Conservation (phyloP, 2,113 vertebrate genomes). For the Peromyscus maniculatus region DNA sequence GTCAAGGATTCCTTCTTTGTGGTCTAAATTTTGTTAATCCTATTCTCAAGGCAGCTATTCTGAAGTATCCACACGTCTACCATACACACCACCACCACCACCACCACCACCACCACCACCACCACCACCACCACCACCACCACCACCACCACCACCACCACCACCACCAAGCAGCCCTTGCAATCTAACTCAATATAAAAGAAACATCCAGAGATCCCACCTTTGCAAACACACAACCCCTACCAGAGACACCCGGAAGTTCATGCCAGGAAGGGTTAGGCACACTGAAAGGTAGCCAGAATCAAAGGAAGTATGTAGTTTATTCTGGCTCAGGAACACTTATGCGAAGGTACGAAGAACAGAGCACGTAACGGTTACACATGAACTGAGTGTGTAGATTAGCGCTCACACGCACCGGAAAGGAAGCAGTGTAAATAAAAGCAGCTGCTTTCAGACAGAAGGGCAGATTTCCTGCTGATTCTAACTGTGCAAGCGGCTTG, state of each 20-base stretch:
- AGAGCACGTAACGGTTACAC: background rate
- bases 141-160: background rate
- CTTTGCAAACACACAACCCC: background rate
- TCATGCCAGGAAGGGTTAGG: background rate
- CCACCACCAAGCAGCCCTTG: background rate
- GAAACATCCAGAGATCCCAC: background rate
- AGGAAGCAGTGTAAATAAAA: background rate
- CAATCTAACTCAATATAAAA: constrained; percentile 36
- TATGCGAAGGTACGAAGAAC: background rate
- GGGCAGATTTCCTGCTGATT: background rate
- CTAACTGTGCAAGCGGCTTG: background rate
- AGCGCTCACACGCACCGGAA: background rate
- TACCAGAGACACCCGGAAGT: background rate
- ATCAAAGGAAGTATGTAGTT: background rate
- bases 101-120: too few relatives aligned
- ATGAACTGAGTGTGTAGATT: background rate
- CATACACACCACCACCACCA: too few relatives aligned
- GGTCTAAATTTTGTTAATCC: constrained; percentile 5
- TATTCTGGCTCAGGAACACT: background rate
- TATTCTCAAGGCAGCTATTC: background rate
- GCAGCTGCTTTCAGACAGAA: background rate
- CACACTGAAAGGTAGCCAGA: background rate
- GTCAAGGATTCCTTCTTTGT: background rate
- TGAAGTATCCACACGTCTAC: background rate
- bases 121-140: too few relatives aligned